Conservation (phyloP, 2,888 invertebrate species). For the Pomacea canaliculata region DNA sequence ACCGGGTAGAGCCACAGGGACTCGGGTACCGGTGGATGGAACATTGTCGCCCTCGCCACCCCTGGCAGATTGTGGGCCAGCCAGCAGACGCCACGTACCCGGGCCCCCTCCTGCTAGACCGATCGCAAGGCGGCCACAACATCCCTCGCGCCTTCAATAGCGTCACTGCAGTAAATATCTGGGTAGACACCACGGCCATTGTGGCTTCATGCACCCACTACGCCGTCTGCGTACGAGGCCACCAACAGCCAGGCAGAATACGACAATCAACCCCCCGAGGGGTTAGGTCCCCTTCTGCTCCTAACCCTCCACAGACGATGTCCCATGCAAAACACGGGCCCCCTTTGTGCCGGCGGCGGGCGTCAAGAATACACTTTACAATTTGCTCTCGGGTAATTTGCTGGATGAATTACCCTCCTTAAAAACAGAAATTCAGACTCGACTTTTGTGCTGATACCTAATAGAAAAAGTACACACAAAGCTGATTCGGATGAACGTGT, state of each 20-base stretch:
- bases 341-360: background rate
- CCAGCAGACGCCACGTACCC: slow-evolving; percentile 23
- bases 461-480: background rate
- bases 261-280: slow-evolving; percentile 22
- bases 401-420: slow-evolving; percentile 22
- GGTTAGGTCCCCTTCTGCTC: background rate
- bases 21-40: background rate
- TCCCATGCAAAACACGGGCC: background rate
- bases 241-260: slow-evolving; percentile 17
- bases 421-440: slow-evolving; percentile 22
- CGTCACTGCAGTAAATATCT: no score
- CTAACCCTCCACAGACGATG: background rate
- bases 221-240: slow-evolving; percentile 4
- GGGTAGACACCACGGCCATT: no score
- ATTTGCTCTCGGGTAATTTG: slow-evolving; percentile 26
- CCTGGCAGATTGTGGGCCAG: slow-evolving; percentile 17
- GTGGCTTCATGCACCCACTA: no score
- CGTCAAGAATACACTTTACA: slow-evolving; percentile 12
- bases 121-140: no score
- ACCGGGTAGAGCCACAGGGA: background rate
- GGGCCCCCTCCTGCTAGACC: slow-evolving; percentile 6
- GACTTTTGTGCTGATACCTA: slow-evolving; percentile 14
- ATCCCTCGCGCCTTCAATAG: no score
- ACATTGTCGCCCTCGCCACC: background rate
- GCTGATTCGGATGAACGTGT: no score